Evolutionary conservation across 2,113 vertebrate species (phyloP).

Genomic region (Rhodinocichla rosea): DNA sequence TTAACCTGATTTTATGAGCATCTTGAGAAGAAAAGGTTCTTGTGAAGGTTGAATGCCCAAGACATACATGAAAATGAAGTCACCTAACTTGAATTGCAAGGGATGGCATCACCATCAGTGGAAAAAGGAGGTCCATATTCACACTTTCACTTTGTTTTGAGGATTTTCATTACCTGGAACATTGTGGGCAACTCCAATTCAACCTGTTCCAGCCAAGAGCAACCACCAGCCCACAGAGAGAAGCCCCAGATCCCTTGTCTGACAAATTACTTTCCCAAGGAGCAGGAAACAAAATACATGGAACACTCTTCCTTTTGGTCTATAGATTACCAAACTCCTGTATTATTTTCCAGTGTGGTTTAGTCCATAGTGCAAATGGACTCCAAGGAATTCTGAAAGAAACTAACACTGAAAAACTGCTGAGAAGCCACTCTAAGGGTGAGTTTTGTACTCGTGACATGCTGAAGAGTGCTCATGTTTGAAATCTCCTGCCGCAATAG

Average conservation of each 20-base stretch:
- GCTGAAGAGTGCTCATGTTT: not conserved
- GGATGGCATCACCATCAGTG: not conserved
- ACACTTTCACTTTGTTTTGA: not conserved
- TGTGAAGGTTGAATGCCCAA: not conserved
- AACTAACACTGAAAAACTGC: not conserved
- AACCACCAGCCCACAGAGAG: not conserved
- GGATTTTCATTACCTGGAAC: not conserved
- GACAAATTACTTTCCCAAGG: not conserved
- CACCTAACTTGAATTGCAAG: not conserved
- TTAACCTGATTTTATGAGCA: not conserved
- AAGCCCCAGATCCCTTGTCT: not conserved
- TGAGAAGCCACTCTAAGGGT: not conserved
- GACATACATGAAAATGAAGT: not conserved
- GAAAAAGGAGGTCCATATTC: not conserved
- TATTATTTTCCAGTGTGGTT: not conserved
- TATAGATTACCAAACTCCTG: not conserved
- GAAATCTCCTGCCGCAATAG: not conserved
- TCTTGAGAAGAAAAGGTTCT: not conserved
- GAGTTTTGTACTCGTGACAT: not conserved
- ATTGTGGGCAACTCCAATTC: not conserved
- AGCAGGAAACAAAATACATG: not conserved
- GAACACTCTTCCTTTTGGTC: not conserved
- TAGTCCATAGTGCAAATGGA: not conserved
- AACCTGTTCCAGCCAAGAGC: not conserved
- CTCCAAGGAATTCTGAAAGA: constrained; percentile 1